Percentiles rank a stretch among this genome's conserved stretches.
Evolutionary conservation across 2,888 invertebrate genomes (phyloP).

Genomic region (Pecten maximus): DNA sequence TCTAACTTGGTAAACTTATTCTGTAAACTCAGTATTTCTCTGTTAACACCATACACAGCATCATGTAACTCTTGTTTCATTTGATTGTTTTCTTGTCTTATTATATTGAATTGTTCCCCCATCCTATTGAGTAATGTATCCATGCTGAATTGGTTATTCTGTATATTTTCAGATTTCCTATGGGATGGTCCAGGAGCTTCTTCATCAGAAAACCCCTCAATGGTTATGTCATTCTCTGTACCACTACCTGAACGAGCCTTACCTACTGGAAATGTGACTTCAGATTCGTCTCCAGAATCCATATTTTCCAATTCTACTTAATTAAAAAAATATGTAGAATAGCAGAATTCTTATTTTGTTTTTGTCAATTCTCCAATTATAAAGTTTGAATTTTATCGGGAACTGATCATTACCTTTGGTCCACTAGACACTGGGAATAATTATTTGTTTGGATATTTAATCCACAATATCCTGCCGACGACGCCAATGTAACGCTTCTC

Average conservation of each 20-base stretch:
- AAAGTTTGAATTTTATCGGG: neutral
- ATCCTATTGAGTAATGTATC: neutral
- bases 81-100: neutral
- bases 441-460: neutral
- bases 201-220: slow-evolving; percentile 1
- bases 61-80: neutral
- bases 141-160: neutral
- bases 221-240: slow-evolving; percentile 3
- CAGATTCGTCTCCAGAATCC: slow-evolving; percentile 18
- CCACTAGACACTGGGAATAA: slow-evolving; percentile 27
- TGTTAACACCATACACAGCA: neutral
- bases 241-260: neutral
- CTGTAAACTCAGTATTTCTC: neutral
- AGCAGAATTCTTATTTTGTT: neutral
- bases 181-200: neutral
- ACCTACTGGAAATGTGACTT: neutral
- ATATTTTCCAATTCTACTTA: neutral
- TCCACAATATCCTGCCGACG: neutral
- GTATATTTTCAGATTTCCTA: slow-evolving; percentile 14
- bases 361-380: neutral
- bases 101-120: neutral
- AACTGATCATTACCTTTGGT: neutral
- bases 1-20: neutral
- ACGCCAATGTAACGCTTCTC: neutral
- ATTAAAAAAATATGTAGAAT: neutral